phyloP scores from a whole-genome alignment of 2,888 invertebrate genomes.

The Colostygia pectinataria region DNA sequence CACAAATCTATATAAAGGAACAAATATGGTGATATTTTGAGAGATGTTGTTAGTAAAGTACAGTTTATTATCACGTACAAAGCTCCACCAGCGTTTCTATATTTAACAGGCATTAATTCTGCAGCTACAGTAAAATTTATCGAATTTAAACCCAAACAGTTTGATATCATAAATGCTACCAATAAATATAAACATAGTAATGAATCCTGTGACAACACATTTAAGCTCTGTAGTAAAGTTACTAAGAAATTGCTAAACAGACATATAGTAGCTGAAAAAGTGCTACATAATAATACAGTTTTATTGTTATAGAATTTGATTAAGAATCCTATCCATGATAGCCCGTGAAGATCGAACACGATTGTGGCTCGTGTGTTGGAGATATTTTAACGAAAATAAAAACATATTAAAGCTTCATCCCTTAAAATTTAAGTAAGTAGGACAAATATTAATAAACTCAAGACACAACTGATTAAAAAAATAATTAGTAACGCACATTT shows the following conservation, averaged over 20 bases:
- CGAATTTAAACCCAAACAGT: constrained; percentile 17
- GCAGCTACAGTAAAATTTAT: constrained; percentile 17
- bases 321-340: too few species aligned
- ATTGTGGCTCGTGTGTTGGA: too few species aligned
- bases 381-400: too few species aligned
- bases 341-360: too few species aligned
- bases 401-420: too few species aligned
- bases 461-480: too few species aligned
- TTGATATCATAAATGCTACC: constrained; percentile 12
- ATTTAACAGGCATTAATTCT: constrained; percentile 34
- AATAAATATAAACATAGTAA: constrained; percentile 22
- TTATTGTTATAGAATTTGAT: background rate
- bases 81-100: constrained; percentile 28
- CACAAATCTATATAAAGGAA: constrained; percentile 21
- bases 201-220: constrained; percentile 17
- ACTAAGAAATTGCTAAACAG: background rate
- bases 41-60: constrained; percentile 14
- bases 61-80: constrained; percentile 21
- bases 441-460: too few species aligned
- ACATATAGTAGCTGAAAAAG: background rate
- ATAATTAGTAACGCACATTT: too few species aligned
- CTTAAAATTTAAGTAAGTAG: too few species aligned
- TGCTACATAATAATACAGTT: background rate
- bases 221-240: background rate
- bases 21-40: constrained; percentile 30